phyloP scores from a whole-genome alignment of 2,113 vertebrate species.

The Campylomormyrus numenius region DNA sequence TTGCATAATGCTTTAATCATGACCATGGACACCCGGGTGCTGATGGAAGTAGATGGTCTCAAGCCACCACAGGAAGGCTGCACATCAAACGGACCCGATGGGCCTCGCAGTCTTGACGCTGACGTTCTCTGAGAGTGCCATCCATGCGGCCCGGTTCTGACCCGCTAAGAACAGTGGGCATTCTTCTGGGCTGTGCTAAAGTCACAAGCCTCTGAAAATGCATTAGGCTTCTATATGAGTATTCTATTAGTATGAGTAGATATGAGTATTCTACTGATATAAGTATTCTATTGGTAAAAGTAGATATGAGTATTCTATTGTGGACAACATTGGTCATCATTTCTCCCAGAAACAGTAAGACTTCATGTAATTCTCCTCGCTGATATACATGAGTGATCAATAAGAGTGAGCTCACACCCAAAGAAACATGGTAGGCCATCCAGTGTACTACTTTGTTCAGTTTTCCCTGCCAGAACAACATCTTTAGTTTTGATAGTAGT shows the following conservation, averaged over 20 bases:
- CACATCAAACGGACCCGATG: constrained; percentile 32
- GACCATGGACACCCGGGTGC: constrained; percentile 20
- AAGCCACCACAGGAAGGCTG: constrained; percentile 23
- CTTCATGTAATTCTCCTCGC: too few relatives aligned
- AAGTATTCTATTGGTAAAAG: neutral
- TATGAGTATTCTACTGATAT: neutral
- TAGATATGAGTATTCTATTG: neutral
- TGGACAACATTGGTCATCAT: neutral
- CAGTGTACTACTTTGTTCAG: too few relatives aligned
- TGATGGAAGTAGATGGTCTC: constrained; percentile 11
- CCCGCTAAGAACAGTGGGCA: neutral
- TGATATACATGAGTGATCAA: too few relatives aligned
- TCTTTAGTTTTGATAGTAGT: too few relatives aligned
- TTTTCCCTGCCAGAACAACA: too few relatives aligned
- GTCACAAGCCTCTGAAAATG: neutral
- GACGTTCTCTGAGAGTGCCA: neutral
- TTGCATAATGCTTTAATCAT: constrained; percentile 44
- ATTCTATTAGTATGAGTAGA: neutral
- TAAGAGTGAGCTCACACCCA: too few relatives aligned
- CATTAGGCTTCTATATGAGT: neutral
- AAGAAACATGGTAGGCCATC: too few relatives aligned
- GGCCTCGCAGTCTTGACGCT: neutral
- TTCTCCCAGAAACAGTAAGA: neutral
- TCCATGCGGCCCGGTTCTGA: neutral
- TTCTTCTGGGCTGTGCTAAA: neutral